Percentiles rank a stretch among this genome's conserved stretches.
Evolutionary conservation across 2,888 invertebrate species (phyloP).

Genomic region (Molorchus minor): DNA sequence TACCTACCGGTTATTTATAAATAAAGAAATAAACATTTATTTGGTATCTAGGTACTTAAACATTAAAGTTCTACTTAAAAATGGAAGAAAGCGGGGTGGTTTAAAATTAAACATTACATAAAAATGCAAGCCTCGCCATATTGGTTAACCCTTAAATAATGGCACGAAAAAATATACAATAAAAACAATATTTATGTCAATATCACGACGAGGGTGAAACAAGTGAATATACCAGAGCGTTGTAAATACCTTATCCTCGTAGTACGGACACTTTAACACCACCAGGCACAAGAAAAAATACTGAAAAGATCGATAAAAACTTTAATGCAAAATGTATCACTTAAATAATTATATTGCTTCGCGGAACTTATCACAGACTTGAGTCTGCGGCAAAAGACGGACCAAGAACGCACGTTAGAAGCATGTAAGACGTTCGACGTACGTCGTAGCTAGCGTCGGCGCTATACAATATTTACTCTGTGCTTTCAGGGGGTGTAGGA

Average conservation of each 20-base stretch:
- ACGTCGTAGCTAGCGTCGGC: constrained; percentile 51
- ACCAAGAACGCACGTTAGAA: constrained; percentile 54
- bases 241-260: constrained; percentile 47
- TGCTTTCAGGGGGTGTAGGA: constrained; percentile 59
- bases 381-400: constrained; percentile 53
- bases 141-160: constrained; percentile 62
- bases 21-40: too few species aligned
- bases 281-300: constrained; percentile 56
- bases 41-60: too few species aligned
- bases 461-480: constrained; percentile 59
- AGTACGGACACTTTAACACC: constrained; percentile 45
- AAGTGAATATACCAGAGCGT: constrained; percentile 33
- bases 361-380: constrained; percentile 55
- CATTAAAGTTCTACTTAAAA: neutral
- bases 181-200: constrained; percentile 56
- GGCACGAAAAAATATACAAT: constrained; percentile 56
- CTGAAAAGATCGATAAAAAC: constrained; percentile 62
- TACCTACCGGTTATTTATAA: neutral
- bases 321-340: constrained; percentile 64
- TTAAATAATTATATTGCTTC: constrained; percentile 64
- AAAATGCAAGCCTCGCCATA: constrained; percentile 62
- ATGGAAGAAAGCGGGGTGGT: constrained; percentile 40
- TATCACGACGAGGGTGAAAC: constrained; percentile 40
- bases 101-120: constrained; percentile 50
- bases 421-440: constrained; percentile 53